Evolutionary conservation across 2,113 vertebrate genomes (phyloP).

Genomic region (Pteronura brasiliensis): DNA sequence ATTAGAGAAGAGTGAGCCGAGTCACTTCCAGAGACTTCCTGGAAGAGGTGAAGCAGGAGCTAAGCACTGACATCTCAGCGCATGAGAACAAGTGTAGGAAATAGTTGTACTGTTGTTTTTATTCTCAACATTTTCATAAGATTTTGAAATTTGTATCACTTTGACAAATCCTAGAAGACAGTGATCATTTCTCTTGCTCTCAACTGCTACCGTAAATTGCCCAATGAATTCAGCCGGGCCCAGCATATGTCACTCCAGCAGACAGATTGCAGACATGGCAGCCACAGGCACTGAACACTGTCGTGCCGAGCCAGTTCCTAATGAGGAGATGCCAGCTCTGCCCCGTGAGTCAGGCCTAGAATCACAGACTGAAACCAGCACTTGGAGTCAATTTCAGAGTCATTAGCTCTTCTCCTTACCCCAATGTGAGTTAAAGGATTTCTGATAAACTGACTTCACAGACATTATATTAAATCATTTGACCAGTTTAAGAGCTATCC

Average conservation of each 20-base stretch:
- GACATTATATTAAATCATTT: conserved; percentile 37
- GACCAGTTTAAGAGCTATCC: not conserved
- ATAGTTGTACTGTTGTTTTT: not conserved
- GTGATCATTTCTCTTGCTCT: not conserved
- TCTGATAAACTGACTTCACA: not conserved
- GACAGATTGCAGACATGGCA: not conserved
- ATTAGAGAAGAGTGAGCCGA: not conserved
- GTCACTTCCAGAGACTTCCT: not conserved
- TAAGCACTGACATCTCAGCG: not conserved
- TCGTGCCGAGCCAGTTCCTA: not conserved
- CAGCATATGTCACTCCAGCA: not conserved
- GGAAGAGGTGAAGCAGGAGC: not conserved
- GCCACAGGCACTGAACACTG: not conserved
- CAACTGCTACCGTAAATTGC: not conserved
- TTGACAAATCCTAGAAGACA: not conserved
- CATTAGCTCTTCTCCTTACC: conserved; percentile 16
- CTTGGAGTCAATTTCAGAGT: conserved; percentile 38
- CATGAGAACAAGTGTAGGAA: not conserved
- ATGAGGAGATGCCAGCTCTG: not conserved
- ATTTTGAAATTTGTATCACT: not conserved
- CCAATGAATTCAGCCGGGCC: not conserved
- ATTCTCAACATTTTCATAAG: not conserved
- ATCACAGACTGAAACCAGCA: not conserved
- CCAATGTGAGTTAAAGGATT: not conserved
- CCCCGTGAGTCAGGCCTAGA: not conserved